Percentiles rank a stretch among this genome's conserved stretches.
phyloP scores from a whole-genome alignment of 2,888 invertebrate species.

The Allacma fusca region DNA sequence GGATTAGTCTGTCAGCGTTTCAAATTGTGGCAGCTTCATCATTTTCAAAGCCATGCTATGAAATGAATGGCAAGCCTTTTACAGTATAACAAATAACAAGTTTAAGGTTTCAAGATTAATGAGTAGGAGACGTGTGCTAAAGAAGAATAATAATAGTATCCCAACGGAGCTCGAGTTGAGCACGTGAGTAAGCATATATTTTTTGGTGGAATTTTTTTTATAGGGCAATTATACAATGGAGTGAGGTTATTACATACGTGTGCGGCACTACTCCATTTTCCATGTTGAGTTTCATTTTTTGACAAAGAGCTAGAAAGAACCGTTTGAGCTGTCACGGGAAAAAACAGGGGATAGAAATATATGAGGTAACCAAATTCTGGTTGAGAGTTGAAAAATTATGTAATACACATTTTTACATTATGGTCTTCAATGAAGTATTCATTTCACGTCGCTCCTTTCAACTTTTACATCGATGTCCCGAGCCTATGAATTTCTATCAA shows the following conservation, averaged over 20 bases:
- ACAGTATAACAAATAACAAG: background rate
- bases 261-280: too few relatives aligned
- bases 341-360: background rate
- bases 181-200: too few relatives aligned
- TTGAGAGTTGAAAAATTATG: background rate
- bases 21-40: conserved; percentile 5
- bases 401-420: too few relatives aligned
- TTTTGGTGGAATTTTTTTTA: too few relatives aligned
- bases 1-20: background rate
- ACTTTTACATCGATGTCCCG: background rate
- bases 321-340: conserved; percentile 21
- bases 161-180: too few relatives aligned
- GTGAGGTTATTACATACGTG: too few relatives aligned
- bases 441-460: too few relatives aligned
- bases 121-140: background rate
- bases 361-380: background rate
- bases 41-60: background rate
- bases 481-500: conserved; percentile 10
- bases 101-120: conserved; percentile 1
- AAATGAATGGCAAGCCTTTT: conserved; percentile 4
- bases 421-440: too few relatives aligned
- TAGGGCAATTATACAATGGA: too few relatives aligned
- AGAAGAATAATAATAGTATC: too few relatives aligned
- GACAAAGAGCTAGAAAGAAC: background rate
- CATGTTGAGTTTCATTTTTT: too few relatives aligned